These are phyloP conservation scores for Puffinus mauretanicus DNA, from an alignment of 2,113 vertebrate genomes.

Conservation along the genomic window DNA sequence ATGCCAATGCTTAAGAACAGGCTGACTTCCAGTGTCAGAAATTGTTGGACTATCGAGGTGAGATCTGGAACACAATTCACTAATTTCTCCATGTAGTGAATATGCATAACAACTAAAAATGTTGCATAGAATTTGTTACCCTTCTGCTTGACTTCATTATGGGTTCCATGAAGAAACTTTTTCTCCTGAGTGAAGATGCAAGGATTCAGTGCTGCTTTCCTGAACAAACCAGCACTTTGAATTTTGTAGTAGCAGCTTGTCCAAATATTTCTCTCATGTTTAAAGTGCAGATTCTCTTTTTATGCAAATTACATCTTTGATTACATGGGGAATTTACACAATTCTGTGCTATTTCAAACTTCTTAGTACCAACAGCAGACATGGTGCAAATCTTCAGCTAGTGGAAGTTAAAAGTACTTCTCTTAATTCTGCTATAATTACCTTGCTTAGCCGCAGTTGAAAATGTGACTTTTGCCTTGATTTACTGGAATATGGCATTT, in stretches of 20 bases:
- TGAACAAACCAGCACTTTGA: neutral
- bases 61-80: neutral
- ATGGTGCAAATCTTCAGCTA: neutral
- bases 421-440: neutral
- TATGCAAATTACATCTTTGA: neutral
- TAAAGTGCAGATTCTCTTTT: neutral
- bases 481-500: neutral
- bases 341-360: neutral
- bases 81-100: neutral
- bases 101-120: neutral
- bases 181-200: neutral
- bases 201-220: neutral
- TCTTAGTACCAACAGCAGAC: neutral
- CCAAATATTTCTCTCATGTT: neutral
- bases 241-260: neutral
- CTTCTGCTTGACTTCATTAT: neutral
- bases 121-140: neutral
- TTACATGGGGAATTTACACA: neutral
- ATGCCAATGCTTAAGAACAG: neutral
- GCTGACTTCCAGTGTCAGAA: neutral
- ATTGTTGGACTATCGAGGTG: neutral
- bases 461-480: neutral
- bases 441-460: neutral
- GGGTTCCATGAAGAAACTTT: neutral
- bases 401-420: neutral